A percentile compares a stretch with the other conserved stretches of the same genome.
Conservation (phyloP, 1,140 invertebrate species). For the Habropoda laboriosa region DNA sequence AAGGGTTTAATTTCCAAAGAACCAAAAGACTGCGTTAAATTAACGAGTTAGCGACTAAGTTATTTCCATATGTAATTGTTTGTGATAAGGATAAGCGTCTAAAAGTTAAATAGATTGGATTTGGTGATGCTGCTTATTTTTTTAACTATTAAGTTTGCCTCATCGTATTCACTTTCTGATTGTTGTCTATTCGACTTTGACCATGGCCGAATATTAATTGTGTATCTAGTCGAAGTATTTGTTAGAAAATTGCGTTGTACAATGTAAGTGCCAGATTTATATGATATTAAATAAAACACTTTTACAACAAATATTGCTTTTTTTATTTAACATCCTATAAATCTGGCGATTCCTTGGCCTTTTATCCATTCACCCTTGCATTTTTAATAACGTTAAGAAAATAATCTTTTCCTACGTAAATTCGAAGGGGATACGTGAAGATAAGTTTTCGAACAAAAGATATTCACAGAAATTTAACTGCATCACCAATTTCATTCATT, state of each 20-base stretch:
- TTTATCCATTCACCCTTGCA: constrained; percentile 11
- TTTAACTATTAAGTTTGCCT: constrained; percentile 18
- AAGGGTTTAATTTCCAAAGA: constrained; percentile 41
- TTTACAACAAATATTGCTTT: constrained; percentile 51
- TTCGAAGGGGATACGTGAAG: too few species aligned
- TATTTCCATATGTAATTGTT: background rate
- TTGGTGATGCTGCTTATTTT: constrained; percentile 16
- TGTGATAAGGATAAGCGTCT: background rate
- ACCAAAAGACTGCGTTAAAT: constrained; percentile 33
- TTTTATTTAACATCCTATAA: constrained; percentile 76
- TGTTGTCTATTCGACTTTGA: constrained; percentile 17
- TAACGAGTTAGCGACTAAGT: constrained; percentile 32
- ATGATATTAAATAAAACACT: constrained; percentile 75
- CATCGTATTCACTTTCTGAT: background rate
- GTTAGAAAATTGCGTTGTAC: constrained; percentile 55
- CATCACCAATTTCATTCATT: constrained; percentile 6
- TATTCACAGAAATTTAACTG: background rate
- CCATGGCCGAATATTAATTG: constrained; percentile 49
- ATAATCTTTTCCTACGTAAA: background rate
- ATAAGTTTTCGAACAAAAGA: background rate
- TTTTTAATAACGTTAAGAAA: background rate
- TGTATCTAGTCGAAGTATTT: constrained; percentile 66
- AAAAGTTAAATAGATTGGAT: constrained; percentile 15
- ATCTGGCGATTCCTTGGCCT: constrained; percentile 68
- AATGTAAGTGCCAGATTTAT: constrained; percentile 77